A percentile compares a stretch with the other conserved stretches of the same genome.
Evolutionary conservation across 2,888 invertebrate genomes (phyloP).

Genomic region (Epiblema foenella): DNA sequence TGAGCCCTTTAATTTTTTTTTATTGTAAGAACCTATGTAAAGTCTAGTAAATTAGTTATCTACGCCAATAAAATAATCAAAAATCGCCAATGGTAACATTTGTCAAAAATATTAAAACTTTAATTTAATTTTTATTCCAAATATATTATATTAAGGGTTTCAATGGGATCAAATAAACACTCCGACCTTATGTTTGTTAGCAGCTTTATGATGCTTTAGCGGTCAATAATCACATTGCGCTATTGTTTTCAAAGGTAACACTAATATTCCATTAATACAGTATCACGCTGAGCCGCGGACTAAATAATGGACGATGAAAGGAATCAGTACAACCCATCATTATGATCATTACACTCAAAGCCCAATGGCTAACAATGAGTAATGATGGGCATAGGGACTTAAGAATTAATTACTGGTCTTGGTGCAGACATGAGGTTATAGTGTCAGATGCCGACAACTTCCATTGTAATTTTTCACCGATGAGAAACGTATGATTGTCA

Average conservation of each 20-base stretch:
- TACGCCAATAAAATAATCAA: not conserved
- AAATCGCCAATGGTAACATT: not conserved
- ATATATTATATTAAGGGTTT: not conserved
- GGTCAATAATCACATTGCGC: not conserved
- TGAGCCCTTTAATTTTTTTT: too few species aligned
- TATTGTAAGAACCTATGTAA: too few species aligned
- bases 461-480: not conserved
- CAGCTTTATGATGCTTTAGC: not conserved
- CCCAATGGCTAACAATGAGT: slow-evolving; percentile 62
- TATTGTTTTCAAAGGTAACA: slow-evolving; percentile 37
- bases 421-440: slow-evolving; percentile 7
- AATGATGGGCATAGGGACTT: slow-evolving; percentile 56
- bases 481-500: not conserved
- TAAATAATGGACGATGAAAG: slow-evolving; percentile 64
- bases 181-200: not conserved
- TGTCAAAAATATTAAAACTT: not conserved
- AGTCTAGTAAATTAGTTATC: too few species aligned
- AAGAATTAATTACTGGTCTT: slow-evolving; percentile 54
- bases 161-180: not conserved
- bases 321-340: slow-evolving; percentile 65
- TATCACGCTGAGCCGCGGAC: slow-evolving; percentile 64
- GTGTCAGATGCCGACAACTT: slow-evolving; percentile 22
- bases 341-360: slow-evolving; percentile 63
- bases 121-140: not conserved
- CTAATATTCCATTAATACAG: slow-evolving; percentile 64